phyloP scores from a whole-genome alignment of 1,140 invertebrate species.

The Drosophila azteca region DNA sequence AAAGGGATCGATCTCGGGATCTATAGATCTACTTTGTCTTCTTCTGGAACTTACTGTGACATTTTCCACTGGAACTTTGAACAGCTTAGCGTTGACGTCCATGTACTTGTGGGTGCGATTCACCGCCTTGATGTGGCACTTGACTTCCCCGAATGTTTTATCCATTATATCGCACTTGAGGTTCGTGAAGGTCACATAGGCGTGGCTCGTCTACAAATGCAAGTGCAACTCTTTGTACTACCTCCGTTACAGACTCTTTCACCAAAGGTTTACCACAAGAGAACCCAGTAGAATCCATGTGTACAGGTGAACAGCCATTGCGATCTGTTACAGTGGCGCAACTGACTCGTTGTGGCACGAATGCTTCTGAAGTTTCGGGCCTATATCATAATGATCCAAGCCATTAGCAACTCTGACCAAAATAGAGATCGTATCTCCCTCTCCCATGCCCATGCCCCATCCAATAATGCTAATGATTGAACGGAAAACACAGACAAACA shows the following conservation, averaged over 20 bases:
- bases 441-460: too few relatives aligned
- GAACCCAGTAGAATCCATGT: neutral
- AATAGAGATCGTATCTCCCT: too few relatives aligned
- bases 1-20: neutral
- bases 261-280: neutral
- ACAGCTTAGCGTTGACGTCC: slow-evolving; percentile 6
- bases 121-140: slow-evolving; percentile 53
- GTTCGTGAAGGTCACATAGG: slow-evolving; percentile 53
- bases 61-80: slow-evolving; percentile 20
- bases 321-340: neutral
- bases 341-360: too few relatives aligned
- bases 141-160: neutral
- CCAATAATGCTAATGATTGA: too few relatives aligned
- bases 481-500: neutral
- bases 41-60: slow-evolving; percentile 19
- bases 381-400: neutral
- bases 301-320: neutral
- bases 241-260: too few relatives aligned
- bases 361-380: neutral
- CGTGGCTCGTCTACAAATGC: slow-evolving; percentile 1
- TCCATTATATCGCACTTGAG: slow-evolving; percentile 38
- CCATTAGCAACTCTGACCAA: neutral
- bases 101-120: slow-evolving; percentile 63
- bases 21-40: neutral
- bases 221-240: too few relatives aligned